A percentile compares a stretch with the other conserved stretches of the same genome.
Conservation (phyloP, 2,888 invertebrate genomes). For the Cylloceria caligata region DNA sequence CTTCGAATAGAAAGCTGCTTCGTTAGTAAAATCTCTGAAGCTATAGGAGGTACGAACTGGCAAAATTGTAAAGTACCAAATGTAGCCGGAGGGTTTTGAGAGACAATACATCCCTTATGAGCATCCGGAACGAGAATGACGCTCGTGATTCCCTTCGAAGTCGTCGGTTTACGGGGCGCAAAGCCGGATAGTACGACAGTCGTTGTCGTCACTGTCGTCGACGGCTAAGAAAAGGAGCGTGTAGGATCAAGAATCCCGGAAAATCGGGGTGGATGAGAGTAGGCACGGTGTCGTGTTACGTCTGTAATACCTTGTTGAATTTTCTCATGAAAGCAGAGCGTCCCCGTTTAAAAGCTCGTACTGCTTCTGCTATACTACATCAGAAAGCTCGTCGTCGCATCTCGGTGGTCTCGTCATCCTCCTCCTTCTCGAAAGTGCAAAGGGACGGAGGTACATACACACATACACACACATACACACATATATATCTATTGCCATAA, state of each 20-base stretch:
- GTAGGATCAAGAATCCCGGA: background rate
- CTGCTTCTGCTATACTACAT: conserved; percentile 28
- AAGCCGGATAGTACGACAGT: conserved; percentile 40
- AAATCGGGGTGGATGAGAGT: conserved; percentile 30
- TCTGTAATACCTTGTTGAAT: conserved; percentile 53
- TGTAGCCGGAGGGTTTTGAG: conserved; percentile 21
- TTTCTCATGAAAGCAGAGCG: conserved; percentile 48
- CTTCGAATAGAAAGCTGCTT: conserved; percentile 40
- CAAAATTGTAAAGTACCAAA: conserved; percentile 16
- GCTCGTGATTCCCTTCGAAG: conserved; percentile 29
- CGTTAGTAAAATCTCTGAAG: conserved; percentile 43
- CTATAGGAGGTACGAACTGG: background rate
- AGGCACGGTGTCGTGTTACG: conserved; percentile 18
- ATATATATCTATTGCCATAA: conserved; percentile 7
- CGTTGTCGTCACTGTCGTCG: conserved; percentile 19
- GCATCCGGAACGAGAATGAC: conserved; percentile 47
- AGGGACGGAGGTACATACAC: background rate
- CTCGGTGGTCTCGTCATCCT: conserved; percentile 38
- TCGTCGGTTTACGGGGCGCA: conserved; percentile 49
- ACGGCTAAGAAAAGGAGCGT: conserved; percentile 10
- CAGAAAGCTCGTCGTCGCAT: conserved; percentile 23
- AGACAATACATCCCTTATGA: conserved; percentile 62
- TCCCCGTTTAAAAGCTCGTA: conserved; percentile 56
- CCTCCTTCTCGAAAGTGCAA: conserved; percentile 5
- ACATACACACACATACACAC: background rate